phyloP scores from a whole-genome alignment of 2,797 vertebrate species.

The Morelia viridis region DNA sequence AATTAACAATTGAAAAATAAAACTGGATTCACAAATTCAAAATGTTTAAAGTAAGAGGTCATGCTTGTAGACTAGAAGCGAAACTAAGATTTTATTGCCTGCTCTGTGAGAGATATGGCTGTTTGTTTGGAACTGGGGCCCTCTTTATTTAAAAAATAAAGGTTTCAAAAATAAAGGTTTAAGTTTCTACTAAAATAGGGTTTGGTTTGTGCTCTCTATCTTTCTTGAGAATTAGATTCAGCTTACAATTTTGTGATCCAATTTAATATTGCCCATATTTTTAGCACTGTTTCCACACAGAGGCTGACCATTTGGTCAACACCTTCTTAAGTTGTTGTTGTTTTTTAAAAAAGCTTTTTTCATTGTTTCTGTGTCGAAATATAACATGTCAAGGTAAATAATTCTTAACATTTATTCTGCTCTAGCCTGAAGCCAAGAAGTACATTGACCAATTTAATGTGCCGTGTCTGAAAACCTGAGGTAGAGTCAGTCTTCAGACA shows the following conservation, averaged over 20 bases:
- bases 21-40: neutral
- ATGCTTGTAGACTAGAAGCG: neutral
- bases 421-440: conserved; percentile 3
- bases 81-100: neutral
- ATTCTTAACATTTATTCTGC: neutral
- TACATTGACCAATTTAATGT: neutral
- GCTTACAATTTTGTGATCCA: neutral
- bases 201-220: neutral
- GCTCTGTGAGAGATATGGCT: neutral
- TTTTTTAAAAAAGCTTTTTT: neutral
- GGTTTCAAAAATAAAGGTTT: too few species aligned
- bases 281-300: neutral
- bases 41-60: neutral
- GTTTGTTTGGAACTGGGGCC: too few species aligned
- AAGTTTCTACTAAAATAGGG: neutral
- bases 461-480: neutral
- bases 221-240: neutral
- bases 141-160: neutral
- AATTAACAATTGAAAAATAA: neutral
- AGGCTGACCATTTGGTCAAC: neutral
- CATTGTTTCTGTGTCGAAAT: neutral
- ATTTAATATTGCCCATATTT: neutral
- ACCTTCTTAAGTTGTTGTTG: neutral
- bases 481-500: conserved; percentile 1
- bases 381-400: neutral